Evolutionary conservation across 2,888 invertebrate genomes (phyloP), one percentile per base, ranked within the genome.

Genomic region (Neocrepidodera transversa): DNA sequence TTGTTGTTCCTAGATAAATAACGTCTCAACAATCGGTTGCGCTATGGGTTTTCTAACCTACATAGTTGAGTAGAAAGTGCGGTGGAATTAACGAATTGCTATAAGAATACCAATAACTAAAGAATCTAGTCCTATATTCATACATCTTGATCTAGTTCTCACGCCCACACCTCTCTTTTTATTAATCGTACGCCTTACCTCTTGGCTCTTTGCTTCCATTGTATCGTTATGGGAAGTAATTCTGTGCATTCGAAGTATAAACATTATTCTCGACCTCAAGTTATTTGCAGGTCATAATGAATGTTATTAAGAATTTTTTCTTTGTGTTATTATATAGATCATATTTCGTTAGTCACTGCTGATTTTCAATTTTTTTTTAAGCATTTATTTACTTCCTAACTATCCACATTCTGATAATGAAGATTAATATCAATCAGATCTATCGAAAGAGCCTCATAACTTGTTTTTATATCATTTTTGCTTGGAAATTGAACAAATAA

Each of bases 31-130:
- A 58, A 60, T 61, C 50, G 56, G 43, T 59, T 51, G 57, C 62
- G 55, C 62, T 66, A 68, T 67, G 69, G 66, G 67, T 72, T 74
- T 74, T 74, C 71, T 74, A 76, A 74, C 75, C 75, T 72, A 75
- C 70, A 76, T 76, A 75, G 73, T 73, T 74, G 52, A 64, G 68
- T 75, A 76, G 75, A 76, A 76, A 76, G 75, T 74, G 18, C 45
- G 11, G 68, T 62, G 67, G 56, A 63, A 59, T 64, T 61, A 62
- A 55, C 56, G 58, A 57, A 60, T 65, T 60, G 57, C 61, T 48
- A 55, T 64, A 55, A 49, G 54, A 54, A 56, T 54, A 62, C 52
- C 51, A 55, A 62, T 56, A 61, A 56, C 49, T 61, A 62, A 64
- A 50, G 48, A 60, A 63, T 58, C 56, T 58, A 61, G 56, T 60